phyloP scores from a whole-genome alignment of 2,113 vertebrate species.

The Erinaceus europaeus region DNA sequence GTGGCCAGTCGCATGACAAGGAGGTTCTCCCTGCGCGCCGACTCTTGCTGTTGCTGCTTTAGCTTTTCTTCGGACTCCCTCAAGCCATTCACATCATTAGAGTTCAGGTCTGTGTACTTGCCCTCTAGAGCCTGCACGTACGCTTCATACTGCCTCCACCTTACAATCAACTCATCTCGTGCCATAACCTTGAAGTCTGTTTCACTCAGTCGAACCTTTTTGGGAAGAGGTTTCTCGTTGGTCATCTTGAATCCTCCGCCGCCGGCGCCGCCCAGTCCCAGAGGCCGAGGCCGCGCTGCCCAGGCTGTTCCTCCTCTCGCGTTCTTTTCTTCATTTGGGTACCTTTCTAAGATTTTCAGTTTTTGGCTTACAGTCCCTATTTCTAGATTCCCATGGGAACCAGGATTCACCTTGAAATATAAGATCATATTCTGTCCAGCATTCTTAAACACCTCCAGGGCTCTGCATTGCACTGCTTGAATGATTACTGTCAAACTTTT shows the following conservation, averaged over 20 bases:
- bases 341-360: not conserved
- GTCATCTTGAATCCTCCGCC: conserved; percentile 90
- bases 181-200: conserved; percentile 98
- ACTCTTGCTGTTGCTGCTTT: conserved; percentile 99
- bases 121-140: conserved; percentile 97
- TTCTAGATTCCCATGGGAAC: conserved; percentile 52
- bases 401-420: conserved; percentile 53
- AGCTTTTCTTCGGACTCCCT: conserved; percentile 98
- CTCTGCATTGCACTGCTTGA: not conserved
- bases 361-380: not conserved
- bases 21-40: conserved; percentile 98
- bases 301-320: conserved; percentile 9
- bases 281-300: conserved; percentile 46
- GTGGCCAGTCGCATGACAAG: conserved; percentile 98
- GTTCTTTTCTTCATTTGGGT: not conserved
- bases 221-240: conserved; percentile 98
- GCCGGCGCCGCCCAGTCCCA: conserved; percentile 57
- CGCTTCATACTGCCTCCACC: conserved; percentile 98
- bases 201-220: conserved; percentile 99
- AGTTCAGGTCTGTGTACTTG: conserved; percentile 98
- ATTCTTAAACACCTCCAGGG: not conserved
- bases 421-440: conserved; percentile 21
- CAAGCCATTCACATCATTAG: conserved; percentile 96
- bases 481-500: not conserved
- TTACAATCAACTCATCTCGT: conserved; percentile 94